Evolutionary conservation across 2,888 invertebrate species (phyloP).

Genomic region (Tetranychus piercei): DNA sequence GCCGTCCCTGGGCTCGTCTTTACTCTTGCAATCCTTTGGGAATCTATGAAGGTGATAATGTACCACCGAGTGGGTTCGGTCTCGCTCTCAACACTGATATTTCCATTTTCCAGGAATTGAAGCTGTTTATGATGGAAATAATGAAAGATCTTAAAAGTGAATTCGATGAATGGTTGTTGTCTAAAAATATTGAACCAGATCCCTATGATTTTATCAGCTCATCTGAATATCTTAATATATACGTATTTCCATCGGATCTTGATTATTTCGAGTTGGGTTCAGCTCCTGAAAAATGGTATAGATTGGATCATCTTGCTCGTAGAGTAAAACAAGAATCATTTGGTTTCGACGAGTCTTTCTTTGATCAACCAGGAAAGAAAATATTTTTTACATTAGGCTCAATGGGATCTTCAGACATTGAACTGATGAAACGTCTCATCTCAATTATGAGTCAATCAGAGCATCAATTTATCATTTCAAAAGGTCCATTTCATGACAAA

Average conservation of each 20-base stretch:
- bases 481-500: slow-evolving; percentile 7
- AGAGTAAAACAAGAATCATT: not conserved
- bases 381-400: slow-evolving; percentile 4
- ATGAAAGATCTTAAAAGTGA: not conserved
- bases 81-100: not conserved
- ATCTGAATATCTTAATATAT: slow-evolving; percentile 8
- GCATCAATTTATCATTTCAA: slow-evolving; percentile 3
- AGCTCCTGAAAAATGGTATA: not conserved
- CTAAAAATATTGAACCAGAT: not conserved
- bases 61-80: not conserved
- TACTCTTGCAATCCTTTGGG: not conserved
- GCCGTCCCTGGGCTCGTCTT: not conserved
- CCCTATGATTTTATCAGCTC: not conserved
- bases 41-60: not conserved
- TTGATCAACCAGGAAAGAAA: not conserved
- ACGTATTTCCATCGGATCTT: not conserved
- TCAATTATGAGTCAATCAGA: not conserved
- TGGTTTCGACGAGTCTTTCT: not conserved
- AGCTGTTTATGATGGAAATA: not conserved
- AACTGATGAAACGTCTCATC: slow-evolving; percentile 2
- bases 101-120: not conserved
- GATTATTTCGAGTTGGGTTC: slow-evolving; percentile 4
- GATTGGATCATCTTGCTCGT: not conserved
- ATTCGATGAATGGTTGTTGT: not conserved
- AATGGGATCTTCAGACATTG: not conserved